Evolutionary conservation across 2,113 vertebrate species (phyloP).

Genomic region (Oncorhynchus keta): DNA sequence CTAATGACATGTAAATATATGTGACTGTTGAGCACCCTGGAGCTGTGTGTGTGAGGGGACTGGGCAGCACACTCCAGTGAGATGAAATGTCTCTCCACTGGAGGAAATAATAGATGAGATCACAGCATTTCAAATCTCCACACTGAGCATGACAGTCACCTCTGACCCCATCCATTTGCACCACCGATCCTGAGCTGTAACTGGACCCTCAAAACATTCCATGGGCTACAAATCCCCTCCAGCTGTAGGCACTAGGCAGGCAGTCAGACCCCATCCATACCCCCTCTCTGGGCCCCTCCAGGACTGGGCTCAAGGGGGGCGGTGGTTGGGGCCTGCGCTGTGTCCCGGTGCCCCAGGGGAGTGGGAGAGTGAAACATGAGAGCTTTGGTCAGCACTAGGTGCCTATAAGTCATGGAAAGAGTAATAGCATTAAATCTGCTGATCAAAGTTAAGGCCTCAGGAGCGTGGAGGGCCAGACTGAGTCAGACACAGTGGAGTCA

Average conservation of each 20-base stretch:
- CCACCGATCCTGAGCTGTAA: conserved; percentile 42
- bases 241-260: conserved; percentile 52
- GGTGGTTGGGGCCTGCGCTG: conserved; percentile 19
- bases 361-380: conserved; percentile 33
- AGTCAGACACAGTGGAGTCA: conserved; percentile 63
- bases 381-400: conserved; percentile 1
- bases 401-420: conserved; percentile 49
- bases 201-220: conserved; percentile 61
- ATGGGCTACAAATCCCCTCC: conserved; percentile 65
- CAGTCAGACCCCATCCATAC: neutral
- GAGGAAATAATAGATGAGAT: conserved; percentile 26
- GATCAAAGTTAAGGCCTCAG: conserved; percentile 48
- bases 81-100: neutral
- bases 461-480: conserved; percentile 31
- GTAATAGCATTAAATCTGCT: conserved; percentile 43
- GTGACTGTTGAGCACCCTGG: too few relatives aligned
- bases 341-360: conserved; percentile 34
- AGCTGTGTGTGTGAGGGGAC: neutral
- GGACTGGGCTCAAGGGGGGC: conserved; percentile 42
- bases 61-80: neutral
- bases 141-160: conserved; percentile 28
- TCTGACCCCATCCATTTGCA: conserved; percentile 42
- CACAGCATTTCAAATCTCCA: conserved; percentile 24
- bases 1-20: too few relatives aligned
- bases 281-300: conserved; percentile 17